Evolutionary conservation across 2,797 vertebrate genomes (phyloP).

Genomic region (Sylvia borin): DNA sequence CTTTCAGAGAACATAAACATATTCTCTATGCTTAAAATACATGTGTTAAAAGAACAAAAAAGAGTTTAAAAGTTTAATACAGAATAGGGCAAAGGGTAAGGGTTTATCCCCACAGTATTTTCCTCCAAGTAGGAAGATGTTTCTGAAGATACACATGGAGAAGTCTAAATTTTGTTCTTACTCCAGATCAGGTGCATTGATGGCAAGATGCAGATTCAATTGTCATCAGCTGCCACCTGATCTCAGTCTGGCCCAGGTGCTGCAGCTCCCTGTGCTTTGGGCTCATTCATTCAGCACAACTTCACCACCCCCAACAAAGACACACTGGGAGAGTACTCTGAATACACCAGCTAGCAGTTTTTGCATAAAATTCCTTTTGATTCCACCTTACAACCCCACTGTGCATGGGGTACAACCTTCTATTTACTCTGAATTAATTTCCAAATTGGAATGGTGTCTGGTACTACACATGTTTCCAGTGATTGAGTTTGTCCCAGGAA

Average conservation of each 20-base stretch:
- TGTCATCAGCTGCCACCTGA: not conserved
- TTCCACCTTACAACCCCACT: not conserved
- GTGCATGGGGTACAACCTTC: slow-evolving; percentile 3
- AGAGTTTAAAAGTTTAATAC: not conserved
- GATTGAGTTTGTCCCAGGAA: slow-evolving; percentile 49
- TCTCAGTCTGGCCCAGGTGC: not conserved
- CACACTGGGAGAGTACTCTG: not conserved
- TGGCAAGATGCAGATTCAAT: not conserved
- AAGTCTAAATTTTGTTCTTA: not conserved
- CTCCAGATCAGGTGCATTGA: not conserved
- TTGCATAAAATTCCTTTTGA: not conserved
- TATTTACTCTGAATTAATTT: slow-evolving; percentile 47
- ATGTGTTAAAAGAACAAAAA: not conserved
- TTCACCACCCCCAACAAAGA: not conserved
- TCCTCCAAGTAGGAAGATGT: not conserved
- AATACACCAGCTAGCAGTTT: not conserved
- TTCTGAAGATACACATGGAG: not conserved
- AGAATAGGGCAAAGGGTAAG: not conserved
- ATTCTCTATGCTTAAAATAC: not conserved
- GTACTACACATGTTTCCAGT: slow-evolving; percentile 34
- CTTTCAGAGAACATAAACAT: not conserved
- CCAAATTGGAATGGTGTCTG: slow-evolving; percentile 60
- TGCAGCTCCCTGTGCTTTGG: not conserved
- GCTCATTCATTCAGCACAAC: not conserved
- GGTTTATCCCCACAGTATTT: not conserved